Evolutionary conservation across 2,888 invertebrate species (phyloP).

Genomic region (Ichneumon xanthorius): DNA sequence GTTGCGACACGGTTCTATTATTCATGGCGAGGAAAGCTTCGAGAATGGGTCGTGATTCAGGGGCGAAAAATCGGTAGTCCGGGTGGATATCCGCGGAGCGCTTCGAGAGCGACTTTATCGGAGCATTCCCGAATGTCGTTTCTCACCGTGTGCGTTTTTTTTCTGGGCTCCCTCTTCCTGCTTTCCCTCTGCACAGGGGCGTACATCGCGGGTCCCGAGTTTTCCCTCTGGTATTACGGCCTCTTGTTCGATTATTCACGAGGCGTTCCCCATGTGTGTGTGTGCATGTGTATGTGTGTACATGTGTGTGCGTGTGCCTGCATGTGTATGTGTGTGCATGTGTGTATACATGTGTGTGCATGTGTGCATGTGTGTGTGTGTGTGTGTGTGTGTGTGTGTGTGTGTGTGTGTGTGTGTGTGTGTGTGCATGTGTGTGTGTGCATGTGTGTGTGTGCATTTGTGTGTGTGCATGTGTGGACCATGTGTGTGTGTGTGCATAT

Average conservation of each 20-base stretch:
- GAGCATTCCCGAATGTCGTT: slow-evolving; percentile 5
- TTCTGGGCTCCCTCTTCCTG: not conserved
- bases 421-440: not conserved
- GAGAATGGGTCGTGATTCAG: not conserved
- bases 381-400: not conserved
- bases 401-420: not conserved
- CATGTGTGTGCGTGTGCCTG: no score
- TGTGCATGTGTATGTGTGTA: no score
- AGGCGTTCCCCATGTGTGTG: slow-evolving; percentile 28
- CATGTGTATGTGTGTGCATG: no score
- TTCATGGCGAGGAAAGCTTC: not conserved
- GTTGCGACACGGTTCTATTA: not conserved
- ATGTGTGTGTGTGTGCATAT: no score
- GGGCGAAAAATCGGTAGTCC: not conserved
- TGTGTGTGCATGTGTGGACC: no score
- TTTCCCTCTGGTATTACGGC: slow-evolving; percentile 27
- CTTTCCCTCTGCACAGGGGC: not conserved
- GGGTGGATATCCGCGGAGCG: not conserved
- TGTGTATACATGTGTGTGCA: no score
- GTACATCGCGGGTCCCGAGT: slow-evolving; percentile 25
- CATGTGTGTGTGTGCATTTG: no score
- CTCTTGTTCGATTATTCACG: slow-evolving; percentile 59
- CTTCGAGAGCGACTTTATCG: not conserved
- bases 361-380: no score
- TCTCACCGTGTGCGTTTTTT: not conserved